Evolutionary conservation across 2,888 invertebrate genomes (phyloP).

Genomic region (Neoscelio sp.): DNA sequence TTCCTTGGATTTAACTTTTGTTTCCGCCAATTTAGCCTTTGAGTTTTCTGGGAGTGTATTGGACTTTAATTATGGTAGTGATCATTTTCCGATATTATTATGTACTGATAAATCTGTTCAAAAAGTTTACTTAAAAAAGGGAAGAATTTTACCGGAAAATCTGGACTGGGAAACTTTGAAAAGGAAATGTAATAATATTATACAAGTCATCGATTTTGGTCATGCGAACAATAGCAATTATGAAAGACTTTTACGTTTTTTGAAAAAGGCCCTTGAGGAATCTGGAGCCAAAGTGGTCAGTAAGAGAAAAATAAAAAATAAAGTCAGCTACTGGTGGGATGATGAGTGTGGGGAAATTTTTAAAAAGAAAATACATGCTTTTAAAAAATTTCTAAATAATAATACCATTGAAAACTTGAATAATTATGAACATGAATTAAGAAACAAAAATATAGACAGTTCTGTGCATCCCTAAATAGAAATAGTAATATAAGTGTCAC

Average conservation of each 20-base stretch:
- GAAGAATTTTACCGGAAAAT: slow-evolving; percentile 3
- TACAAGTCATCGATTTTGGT: neutral
- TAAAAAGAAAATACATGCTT: slow-evolving; percentile 10
- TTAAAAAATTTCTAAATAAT: neutral
- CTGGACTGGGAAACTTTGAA: neutral
- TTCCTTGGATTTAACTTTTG: slow-evolving; percentile 6
- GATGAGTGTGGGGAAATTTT: slow-evolving; percentile 13
- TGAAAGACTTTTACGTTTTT: neutral
- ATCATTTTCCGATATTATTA: slow-evolving; percentile 19
- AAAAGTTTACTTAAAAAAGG: neutral
- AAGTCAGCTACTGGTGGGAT: slow-evolving; percentile 34
- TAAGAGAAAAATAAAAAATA: neutral
- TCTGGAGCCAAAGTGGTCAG: neutral
- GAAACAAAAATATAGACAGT: slow-evolving; percentile 4
- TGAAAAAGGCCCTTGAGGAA: neutral
- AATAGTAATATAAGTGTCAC: neutral
- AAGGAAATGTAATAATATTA: slow-evolving; percentile 1
- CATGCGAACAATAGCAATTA: neutral
- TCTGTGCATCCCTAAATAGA: slow-evolving; percentile 13
- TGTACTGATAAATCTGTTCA: neutral
- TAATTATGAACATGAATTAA: slow-evolving; percentile 2
- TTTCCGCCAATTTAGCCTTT: slow-evolving; percentile 5
- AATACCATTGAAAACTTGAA: neutral
- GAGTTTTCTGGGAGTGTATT: neutral
- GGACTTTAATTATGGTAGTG: slow-evolving; percentile 2